Conservation (phyloP, 2,888 invertebrate species). For the Apamea crenata region DNA sequence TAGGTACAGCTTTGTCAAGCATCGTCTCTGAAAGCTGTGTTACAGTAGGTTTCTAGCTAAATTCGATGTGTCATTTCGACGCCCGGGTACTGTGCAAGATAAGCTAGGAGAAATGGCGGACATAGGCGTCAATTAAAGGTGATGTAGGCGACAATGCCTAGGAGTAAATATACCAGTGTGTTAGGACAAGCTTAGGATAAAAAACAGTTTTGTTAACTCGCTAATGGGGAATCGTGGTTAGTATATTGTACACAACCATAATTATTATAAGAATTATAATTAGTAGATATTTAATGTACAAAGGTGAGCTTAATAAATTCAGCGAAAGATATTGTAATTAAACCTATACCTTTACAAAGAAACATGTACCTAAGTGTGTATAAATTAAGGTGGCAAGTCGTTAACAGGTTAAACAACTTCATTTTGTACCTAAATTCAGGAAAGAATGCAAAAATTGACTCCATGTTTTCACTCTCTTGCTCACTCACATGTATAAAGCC, state of each 20-base stretch:
- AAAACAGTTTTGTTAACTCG: background rate
- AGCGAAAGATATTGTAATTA: slow-evolving; percentile 36
- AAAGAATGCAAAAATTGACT: background rate
- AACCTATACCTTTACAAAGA: slow-evolving; percentile 19
- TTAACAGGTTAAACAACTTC: background rate
- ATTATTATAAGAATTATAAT: slow-evolving; percentile 38
- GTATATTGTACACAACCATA: slow-evolving; percentile 21
- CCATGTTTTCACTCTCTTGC: slow-evolving; percentile 19
- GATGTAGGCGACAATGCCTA: background rate
- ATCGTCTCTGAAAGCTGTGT: background rate
- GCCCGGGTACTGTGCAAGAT: background rate
- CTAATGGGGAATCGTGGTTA: background rate
- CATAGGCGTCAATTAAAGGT: slow-evolving; percentile 37
- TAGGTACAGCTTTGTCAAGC: background rate
- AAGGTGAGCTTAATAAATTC: slow-evolving; percentile 56
- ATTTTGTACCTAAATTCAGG: background rate
- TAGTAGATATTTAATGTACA: slow-evolving; percentile 53
- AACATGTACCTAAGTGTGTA: slow-evolving; percentile 23
- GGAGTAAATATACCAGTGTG: background rate
- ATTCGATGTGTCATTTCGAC: background rate
- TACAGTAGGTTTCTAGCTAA: background rate
- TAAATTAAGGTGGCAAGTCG: slow-evolving; percentile 3
- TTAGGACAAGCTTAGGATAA: background rate
- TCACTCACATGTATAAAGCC: slow-evolving; percentile 46
- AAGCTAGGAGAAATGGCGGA: background rate